Evolutionary conservation across 2,888 invertebrate species (phyloP).

Genomic region (Liodrosophila aerea): DNA sequence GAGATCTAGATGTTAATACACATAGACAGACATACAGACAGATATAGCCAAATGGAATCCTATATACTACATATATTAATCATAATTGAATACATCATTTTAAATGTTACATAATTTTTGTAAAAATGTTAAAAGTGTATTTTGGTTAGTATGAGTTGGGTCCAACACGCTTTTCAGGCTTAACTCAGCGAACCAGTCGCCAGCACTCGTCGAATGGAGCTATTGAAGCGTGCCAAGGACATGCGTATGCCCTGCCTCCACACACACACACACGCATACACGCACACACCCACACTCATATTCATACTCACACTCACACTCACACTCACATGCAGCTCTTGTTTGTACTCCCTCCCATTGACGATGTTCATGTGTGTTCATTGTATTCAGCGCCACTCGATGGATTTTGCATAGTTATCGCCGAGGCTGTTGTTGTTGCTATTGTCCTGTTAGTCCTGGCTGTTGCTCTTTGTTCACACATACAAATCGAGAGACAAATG

Average conservation of each 20-base stretch:
- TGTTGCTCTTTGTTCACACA: slow-evolving; percentile 20
- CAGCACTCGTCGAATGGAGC: slow-evolving; percentile 29
- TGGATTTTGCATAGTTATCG: slow-evolving; percentile 21
- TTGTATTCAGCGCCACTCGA: slow-evolving; percentile 31
- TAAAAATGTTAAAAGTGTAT: no score
- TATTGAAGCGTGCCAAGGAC: slow-evolving; percentile 55
- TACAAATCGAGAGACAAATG: slow-evolving; percentile 53
- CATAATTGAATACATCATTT: no score
- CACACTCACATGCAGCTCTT: background rate
- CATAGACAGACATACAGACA: no score
- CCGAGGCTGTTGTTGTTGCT: slow-evolving; percentile 3
- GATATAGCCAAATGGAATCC: no score
- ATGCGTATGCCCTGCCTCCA: slow-evolving; percentile 32
- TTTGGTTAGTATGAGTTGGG: no score
- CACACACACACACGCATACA: background rate
- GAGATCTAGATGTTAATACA: no score
- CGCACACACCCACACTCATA: no score
- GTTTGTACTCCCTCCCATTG: no score
- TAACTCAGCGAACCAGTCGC: slow-evolving; percentile 35
- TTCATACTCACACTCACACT: no score
- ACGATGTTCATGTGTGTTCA: slow-evolving; percentile 15
- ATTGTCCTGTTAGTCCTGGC: slow-evolving; percentile 4
- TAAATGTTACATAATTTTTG: no score
- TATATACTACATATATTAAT: no score
- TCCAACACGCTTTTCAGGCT: slow-evolving; percentile 52